Base-by-base conservation (phyloP, 2,113 vertebrate species). In the Stercorarius parasiticus region DNA sequence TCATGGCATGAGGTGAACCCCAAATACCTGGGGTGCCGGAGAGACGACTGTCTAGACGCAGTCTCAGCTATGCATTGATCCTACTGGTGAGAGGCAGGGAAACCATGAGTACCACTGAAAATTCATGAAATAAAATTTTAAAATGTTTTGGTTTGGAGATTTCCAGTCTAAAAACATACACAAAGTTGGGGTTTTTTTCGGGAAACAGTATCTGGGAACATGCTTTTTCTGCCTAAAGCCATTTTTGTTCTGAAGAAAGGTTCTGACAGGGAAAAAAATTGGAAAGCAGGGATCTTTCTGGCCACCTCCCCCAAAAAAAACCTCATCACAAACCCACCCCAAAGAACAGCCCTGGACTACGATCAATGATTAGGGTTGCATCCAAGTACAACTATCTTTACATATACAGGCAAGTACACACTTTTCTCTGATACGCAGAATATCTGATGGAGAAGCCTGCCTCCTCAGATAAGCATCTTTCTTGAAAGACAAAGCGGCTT, bases 401-500 rank as follows among this genome's bases (percentile, higher is more conserved):
- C 30, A 7, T 0, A 22, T 26, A 29, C 34, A 25, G 66, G 40
- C 67, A 66, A 62, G 40, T 6, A 47, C 42, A 13, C 32, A 7
- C 34, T 74, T 73, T 27, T 40, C 71, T 77, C 45, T 65, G 69
- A 64, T 36, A 71, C 2, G 15, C n/a, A 29, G 42, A 62, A 2
- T 4, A 21, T 45, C 77, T 67, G 83, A 38, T 71, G 72, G 26
- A 93, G 88, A 72, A 40, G 27, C 19, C 52, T 42, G 36, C 30
- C 65, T 61, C 65, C 84, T 80, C 71, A 19, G 90, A 82, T 79
- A 90, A 86, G 50, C 21, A 90, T 85, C 90, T 94, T 80, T 93
- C 90, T 88, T 94, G 72, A 83, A 77, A 92, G 74, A 72, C 22
- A 11, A 55, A 59, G 85, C 0, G 13, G 36, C 83, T 83, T 66